These are phyloP conservation scores for Sialis fuliginosa DNA, from an alignment of 2,888 invertebrate genomes.

Conservation along the genomic window DNA sequence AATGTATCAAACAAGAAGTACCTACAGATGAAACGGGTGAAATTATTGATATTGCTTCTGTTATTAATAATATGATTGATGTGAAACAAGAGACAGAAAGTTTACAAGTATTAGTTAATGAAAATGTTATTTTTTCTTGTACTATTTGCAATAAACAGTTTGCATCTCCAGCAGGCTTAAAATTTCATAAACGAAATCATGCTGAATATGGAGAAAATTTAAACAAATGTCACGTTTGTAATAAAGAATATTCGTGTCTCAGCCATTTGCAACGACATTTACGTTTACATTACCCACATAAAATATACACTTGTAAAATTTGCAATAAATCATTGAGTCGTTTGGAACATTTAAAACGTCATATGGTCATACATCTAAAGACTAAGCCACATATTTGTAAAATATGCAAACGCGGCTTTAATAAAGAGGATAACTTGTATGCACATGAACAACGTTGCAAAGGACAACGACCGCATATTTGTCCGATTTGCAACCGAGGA, in stretches of 20 bases:
- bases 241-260: constrained; percentile 1
- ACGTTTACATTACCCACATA: constrained; percentile 1
- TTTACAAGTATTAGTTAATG: constrained; percentile 1
- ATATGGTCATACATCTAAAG: constrained; percentile 6
- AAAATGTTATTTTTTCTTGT: background rate
- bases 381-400: constrained; percentile 4
- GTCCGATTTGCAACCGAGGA: constrained; percentile 4
- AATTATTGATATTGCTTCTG: background rate
- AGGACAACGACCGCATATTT: constrained; percentile 2
- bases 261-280: constrained; percentile 1
- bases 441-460: constrained; percentile 2
- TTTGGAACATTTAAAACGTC: constrained; percentile 4
- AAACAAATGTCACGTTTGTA: constrained; percentile 2
- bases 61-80: background rate
- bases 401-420: constrained; percentile 4
- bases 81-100: background rate
- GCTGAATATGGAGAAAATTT: background rate
- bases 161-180: background rate
- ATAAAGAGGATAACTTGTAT: constrained; percentile 3
- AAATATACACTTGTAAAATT: constrained; percentile 5
- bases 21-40: background rate
- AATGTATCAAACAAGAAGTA: constrained; percentile 5
- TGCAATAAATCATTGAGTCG: constrained; percentile 3
- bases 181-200: background rate
- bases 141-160: background rate